Conservation (phyloP, 1,140 invertebrate species). For the Drosophila eugracilis region DNA sequence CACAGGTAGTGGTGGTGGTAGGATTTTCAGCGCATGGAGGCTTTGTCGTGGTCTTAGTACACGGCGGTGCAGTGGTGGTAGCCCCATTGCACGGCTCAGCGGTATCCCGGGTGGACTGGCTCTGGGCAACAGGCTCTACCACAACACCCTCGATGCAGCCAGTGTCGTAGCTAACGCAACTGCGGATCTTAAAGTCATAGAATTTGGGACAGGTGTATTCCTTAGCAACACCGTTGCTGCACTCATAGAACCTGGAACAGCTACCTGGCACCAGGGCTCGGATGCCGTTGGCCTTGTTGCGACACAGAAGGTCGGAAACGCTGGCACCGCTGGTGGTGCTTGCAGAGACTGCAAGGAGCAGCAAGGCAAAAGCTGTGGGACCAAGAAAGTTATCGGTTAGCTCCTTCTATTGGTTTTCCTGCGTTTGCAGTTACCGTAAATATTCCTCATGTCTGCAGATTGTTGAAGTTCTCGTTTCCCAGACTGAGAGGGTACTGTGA, state of each 20-base stretch:
- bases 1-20: not conserved
- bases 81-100: slow-evolving; percentile 25
- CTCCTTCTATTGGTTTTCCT: not conserved
- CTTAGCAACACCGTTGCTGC: slow-evolving; percentile 48
- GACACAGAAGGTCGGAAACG: slow-evolving; percentile 55
- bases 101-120: not conserved
- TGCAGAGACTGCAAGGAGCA: slow-evolving; percentile 51
- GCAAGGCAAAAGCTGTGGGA: slow-evolving; percentile 51
- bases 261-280: slow-evolving; percentile 63
- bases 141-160: slow-evolving; percentile 43
- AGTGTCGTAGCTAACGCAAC: slow-evolving; percentile 49
- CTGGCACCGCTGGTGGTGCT: slow-evolving; percentile 47
- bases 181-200: slow-evolving; percentile 52
- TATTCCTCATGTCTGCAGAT: slow-evolving; percentile 44
- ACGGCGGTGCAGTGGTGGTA: slow-evolving; percentile 24
- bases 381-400: slow-evolving; percentile 8
- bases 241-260: slow-evolving; percentile 66
- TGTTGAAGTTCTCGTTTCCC: slow-evolving; percentile 15
- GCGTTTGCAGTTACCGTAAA: slow-evolving; percentile 45
- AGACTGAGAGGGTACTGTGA: slow-evolving; percentile 33
- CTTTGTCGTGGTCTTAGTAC: slow-evolving; percentile 11
- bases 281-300: slow-evolving; percentile 45
- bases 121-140: not conserved
- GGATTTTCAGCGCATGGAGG: slow-evolving; percentile 11
- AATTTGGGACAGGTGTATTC: slow-evolving; percentile 53